Conservation (phyloP, 2,888 invertebrate genomes). For the Heliconius ismenius region DNA sequence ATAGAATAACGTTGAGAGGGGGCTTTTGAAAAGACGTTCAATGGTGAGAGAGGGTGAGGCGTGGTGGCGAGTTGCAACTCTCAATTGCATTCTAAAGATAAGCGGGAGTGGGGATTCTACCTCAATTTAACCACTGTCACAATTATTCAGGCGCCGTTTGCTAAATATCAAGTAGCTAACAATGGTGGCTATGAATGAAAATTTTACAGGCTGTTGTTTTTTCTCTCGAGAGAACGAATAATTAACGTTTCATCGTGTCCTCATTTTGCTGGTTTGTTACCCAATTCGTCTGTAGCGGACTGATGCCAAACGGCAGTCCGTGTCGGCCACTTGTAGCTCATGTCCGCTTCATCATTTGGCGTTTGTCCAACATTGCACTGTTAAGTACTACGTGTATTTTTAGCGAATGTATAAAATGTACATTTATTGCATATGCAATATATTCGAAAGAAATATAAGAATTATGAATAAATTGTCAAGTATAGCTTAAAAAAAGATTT, state of each 20-base stretch:
- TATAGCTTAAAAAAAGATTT: neutral
- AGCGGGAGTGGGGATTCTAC: conserved; percentile 53
- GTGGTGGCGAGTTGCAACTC: conserved; percentile 62
- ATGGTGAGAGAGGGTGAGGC: conserved; percentile 54
- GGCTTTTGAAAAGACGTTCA: conserved; percentile 62
- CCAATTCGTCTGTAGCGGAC: conserved; percentile 62
- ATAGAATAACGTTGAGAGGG: conserved; percentile 53
- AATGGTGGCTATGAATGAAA: conserved; percentile 39
- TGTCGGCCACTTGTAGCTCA: conserved; percentile 73
- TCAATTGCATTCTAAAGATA: conserved; percentile 61
- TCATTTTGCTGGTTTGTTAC: conserved; percentile 67
- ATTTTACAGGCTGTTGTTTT: conserved; percentile 34
- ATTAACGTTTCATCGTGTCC: conserved; percentile 51
- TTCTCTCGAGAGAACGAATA: conserved; percentile 40
- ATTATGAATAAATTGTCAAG: neutral
- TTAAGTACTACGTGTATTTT: conserved; percentile 34
- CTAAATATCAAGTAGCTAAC: conserved; percentile 31
- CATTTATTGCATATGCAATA: neutral
- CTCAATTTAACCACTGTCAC: conserved; percentile 51
- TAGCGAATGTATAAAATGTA: conserved; percentile 22
- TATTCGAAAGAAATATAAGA: neutral
- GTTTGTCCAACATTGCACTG: conserved; percentile 56
- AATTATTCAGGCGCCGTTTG: conserved; percentile 47
- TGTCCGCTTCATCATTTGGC: conserved; percentile 63
- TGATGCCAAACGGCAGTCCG: conserved; percentile 56